Evolutionary conservation across 2,888 invertebrate species (phyloP).

Genomic region (Fragum whitleyi): DNA sequence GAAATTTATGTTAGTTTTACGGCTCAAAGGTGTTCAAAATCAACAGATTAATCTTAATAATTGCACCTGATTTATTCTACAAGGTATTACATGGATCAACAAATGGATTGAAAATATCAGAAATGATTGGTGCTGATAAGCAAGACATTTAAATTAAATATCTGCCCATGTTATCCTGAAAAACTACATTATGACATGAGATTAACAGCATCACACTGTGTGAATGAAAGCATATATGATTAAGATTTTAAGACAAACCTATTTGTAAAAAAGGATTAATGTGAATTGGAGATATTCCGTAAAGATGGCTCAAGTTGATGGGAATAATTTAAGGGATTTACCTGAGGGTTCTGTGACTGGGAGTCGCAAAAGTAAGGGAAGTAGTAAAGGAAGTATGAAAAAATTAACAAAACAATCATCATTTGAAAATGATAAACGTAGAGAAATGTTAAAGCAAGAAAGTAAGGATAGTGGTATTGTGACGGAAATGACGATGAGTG

Average conservation of each 20-base stretch:
- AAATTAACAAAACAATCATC: slow-evolving; percentile 58
- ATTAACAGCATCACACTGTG: neutral
- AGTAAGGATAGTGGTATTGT: slow-evolving; percentile 73
- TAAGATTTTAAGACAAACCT: no score
- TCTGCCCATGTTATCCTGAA: neutral
- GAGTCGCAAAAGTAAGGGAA: slow-evolving; percentile 13
- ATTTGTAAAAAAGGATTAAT: no score
- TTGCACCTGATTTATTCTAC: neutral
- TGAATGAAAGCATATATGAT: neutral
- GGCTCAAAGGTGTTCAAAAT: neutral
- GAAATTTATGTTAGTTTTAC: no score
- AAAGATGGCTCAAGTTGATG: neutral
- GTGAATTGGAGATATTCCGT: no score
- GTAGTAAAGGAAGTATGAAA: slow-evolving; percentile 52
- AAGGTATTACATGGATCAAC: neutral
- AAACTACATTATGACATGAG: neutral
- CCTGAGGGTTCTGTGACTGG: neutral
- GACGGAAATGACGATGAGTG: slow-evolving; percentile 64
- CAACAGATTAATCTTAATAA: neutral
- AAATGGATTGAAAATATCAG: neutral
- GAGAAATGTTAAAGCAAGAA: slow-evolving; percentile 71
- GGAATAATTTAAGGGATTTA: neutral
- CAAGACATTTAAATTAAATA: neutral
- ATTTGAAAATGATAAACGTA: slow-evolving; percentile 62
- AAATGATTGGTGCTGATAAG: slow-evolving; percentile 1